Evolutionary conservation across 2,113 vertebrate genomes (phyloP).

Genomic region (Podocnemis expansa): DNA sequence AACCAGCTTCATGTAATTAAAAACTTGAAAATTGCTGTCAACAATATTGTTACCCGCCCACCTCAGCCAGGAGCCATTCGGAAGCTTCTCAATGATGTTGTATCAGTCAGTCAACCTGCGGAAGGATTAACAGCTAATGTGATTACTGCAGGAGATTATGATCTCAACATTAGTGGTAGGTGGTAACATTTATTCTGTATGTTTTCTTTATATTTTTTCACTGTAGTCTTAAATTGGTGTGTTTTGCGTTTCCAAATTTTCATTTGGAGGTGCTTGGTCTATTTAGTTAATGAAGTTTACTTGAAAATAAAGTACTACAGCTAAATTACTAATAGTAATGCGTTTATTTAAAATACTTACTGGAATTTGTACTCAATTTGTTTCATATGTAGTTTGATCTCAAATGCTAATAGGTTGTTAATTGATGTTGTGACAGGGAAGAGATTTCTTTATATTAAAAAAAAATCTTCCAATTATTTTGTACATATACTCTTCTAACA

Average conservation of each 20-base stretch:
- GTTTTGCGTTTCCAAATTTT: not conserved
- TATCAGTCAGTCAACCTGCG: conserved; percentile 90
- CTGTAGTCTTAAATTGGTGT: not conserved
- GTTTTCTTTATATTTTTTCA: not conserved
- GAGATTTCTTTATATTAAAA: not conserved
- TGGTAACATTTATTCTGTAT: conserved; percentile 32
- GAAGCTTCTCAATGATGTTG: conserved; percentile 87
- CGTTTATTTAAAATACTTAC: not conserved
- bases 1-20: conserved; percentile 96
- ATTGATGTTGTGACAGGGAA: no score
- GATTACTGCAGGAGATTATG: conserved; percentile 93
- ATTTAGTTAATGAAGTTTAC: not conserved
- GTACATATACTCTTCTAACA: not conserved
- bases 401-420: not conserved
- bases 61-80: conserved; percentile 78
- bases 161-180: conserved; percentile 96
- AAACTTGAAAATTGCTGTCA: conserved; percentile 93
- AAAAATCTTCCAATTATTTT: not conserved
- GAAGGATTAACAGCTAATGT: conserved; percentile 89
- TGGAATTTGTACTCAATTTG: not conserved
- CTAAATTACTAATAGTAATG: not conserved
- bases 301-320: not conserved
- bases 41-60: conserved; percentile 85
- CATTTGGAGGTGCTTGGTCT: not conserved
- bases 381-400: not conserved